These are phyloP conservation scores for Cynodonichthys magdalenae DNA, from an alignment of 2,797 vertebrate genomes.

Conservation along the genomic window DNA sequence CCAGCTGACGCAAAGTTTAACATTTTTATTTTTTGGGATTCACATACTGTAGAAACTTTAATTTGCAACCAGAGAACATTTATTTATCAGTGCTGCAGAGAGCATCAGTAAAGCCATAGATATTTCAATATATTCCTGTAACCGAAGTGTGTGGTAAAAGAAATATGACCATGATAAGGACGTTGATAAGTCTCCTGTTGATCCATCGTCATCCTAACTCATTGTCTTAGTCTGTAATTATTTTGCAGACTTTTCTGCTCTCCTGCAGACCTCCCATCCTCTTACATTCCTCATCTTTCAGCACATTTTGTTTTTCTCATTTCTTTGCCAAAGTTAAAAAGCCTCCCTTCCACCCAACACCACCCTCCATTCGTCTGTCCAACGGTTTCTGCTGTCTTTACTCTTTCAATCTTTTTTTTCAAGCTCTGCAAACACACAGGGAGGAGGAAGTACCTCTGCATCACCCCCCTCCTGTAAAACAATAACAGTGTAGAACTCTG, in stretches of 20 bases:
- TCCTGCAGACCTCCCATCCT: slow-evolving; percentile 48
- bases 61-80: no score
- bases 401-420: slow-evolving; percentile 46
- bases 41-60: no score
- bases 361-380: slow-evolving; percentile 14
- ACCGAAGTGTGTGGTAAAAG: neutral
- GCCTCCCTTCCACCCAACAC: neutral
- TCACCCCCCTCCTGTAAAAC: slow-evolving; percentile 70
- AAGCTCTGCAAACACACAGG: slow-evolving; percentile 41
- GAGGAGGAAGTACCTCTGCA: slow-evolving; percentile 79
- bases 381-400: slow-evolving; percentile 44
- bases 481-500: slow-evolving; percentile 82
- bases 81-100: neutral
- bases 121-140: neutral
- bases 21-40: no score
- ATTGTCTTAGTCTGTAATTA: slow-evolving; percentile 27
- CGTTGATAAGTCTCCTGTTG: slow-evolving; percentile 2
- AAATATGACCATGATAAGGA: slow-evolving; percentile 8
- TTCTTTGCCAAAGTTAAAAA: slow-evolving; percentile 32
- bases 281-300: slow-evolving; percentile 50
- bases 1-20: no score
- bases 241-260: slow-evolving; percentile 14
- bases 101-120: neutral
- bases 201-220: slow-evolving; percentile 15
- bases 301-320: slow-evolving; percentile 58